Evolutionary conservation across 2,888 invertebrate genomes (phyloP).

Genomic region (Axea sp.): DNA sequence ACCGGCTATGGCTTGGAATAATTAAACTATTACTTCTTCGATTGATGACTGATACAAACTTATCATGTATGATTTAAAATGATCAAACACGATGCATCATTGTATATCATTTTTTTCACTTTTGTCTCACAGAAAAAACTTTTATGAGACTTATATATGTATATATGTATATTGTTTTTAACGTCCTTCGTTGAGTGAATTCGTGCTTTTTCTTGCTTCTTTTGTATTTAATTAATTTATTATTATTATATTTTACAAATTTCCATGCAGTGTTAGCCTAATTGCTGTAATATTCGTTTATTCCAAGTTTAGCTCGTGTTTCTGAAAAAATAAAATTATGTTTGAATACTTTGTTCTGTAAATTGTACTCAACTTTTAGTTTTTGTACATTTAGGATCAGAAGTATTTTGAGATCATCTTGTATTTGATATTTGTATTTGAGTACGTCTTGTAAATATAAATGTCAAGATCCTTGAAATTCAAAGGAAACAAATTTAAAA

Average conservation of each 20-base stretch:
- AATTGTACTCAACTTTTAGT: too few species aligned
- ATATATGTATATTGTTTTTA: conserved; percentile 22
- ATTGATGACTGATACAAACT: conserved; percentile 12
- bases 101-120: not conserved
- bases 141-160: conserved; percentile 23
- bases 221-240: too few species aligned
- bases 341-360: too few species aligned
- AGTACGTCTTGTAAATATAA: too few species aligned
- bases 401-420: too few species aligned
- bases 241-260: too few species aligned
- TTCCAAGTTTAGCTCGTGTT: conserved; percentile 27
- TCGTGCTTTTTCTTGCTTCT: conserved; percentile 9
- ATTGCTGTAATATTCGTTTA: conserved; percentile 30
- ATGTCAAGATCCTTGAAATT: too few species aligned
- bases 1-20: conserved; percentile 41
- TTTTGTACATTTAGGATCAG: too few species aligned
- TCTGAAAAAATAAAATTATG: conserved; percentile 13
- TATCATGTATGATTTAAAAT: conserved; percentile 10
- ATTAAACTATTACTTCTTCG: conserved; percentile 31
- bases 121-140: conserved; percentile 23
- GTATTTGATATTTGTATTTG: not conserved
- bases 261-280: not conserved
- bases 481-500: too few species aligned
- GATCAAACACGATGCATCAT: conserved; percentile 8
- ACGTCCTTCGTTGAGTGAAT: conserved; percentile 15